phyloP scores from a whole-genome alignment of 2,888 invertebrate species.

The Eristalinus aeneus region DNA sequence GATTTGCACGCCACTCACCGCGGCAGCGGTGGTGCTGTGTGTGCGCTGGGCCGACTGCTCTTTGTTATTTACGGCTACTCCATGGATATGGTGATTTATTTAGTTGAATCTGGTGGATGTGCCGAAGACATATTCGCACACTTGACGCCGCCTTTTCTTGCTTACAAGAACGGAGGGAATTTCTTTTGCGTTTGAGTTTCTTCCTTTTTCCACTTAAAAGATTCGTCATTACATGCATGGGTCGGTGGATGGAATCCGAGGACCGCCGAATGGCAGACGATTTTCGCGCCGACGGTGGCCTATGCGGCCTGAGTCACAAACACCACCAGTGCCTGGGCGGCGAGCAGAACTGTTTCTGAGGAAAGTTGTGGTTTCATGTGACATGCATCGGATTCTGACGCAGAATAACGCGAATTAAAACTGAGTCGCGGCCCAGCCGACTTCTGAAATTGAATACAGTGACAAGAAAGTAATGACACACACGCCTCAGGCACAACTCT shows the following conservation, averaged over 20 bases:
- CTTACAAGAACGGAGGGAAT: not conserved
- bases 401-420: too few species aligned
- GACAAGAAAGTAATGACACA: too few species aligned
- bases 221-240: not conserved
- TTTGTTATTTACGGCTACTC: slow-evolving; percentile 61
- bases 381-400: too few species aligned
- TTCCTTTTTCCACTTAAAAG: not conserved
- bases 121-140: slow-evolving; percentile 52
- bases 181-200: not conserved
- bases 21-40: slow-evolving; percentile 12
- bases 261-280: not conserved
- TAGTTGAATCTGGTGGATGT: slow-evolving; percentile 49
- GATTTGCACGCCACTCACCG: slow-evolving; percentile 47
- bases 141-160: slow-evolving; percentile 46
- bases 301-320: not conserved
- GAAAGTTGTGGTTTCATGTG: not conserved
- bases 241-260: not conserved
- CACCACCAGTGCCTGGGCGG: too few species aligned
- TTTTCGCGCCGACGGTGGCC: not conserved
- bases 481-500: not conserved
- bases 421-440: too few species aligned
- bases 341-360: not conserved
- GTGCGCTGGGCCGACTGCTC: not conserved
- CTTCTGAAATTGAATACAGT: too few species aligned
- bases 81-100: slow-evolving; percentile 63